Percentiles rank a stretch among this genome's conserved stretches.
Evolutionary conservation across 2,797 vertebrate species (phyloP).

Genomic region (Enoplosus armatus): DNA sequence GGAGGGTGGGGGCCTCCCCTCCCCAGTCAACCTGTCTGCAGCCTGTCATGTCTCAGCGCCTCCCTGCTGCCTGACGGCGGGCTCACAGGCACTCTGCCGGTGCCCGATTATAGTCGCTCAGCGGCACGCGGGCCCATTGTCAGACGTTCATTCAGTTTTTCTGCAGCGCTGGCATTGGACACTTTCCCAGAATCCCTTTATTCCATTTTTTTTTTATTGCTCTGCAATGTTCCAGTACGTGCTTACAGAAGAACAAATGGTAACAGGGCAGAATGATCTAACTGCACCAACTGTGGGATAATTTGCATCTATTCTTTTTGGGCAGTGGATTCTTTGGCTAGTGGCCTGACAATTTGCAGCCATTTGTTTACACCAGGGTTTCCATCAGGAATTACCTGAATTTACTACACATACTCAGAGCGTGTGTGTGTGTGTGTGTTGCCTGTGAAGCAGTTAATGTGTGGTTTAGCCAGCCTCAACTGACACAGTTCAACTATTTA

Average conservation of each 20-base stretch:
- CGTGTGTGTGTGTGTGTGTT: slow-evolving; percentile 11
- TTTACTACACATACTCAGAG: slow-evolving; percentile 19
- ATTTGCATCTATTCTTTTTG: slow-evolving; percentile 52
- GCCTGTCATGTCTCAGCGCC: slow-evolving; percentile 53
- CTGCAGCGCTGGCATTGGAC: slow-evolving; percentile 70
- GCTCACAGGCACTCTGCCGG: slow-evolving; percentile 42
- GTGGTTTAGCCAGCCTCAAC: background rate
- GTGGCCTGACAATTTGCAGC: slow-evolving; percentile 50
- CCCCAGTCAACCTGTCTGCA: slow-evolving; percentile 57
- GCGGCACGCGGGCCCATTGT: slow-evolving; percentile 67
- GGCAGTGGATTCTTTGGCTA: slow-evolving; percentile 31
- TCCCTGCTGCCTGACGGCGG: slow-evolving; percentile 49
- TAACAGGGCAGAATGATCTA: slow-evolving; percentile 67
- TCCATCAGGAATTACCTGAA: slow-evolving; percentile 10
- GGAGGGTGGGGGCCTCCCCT: background rate
- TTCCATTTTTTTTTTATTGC: slow-evolving; percentile 42
- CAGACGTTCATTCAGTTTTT: slow-evolving; percentile 71
- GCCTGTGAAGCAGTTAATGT: slow-evolving; percentile 14
- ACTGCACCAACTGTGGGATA: slow-evolving; percentile 57
- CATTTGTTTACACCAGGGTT: slow-evolving; percentile 55
- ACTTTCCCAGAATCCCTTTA: slow-evolving; percentile 75
- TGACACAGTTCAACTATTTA: background rate
- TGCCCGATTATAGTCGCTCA: slow-evolving; percentile 64
- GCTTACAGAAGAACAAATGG: slow-evolving; percentile 61
- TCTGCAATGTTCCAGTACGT: slow-evolving; percentile 67